Evolutionary conservation across 2,113 vertebrate genomes (phyloP).

Genomic region (Brachionichthys hirsutus): DNA sequence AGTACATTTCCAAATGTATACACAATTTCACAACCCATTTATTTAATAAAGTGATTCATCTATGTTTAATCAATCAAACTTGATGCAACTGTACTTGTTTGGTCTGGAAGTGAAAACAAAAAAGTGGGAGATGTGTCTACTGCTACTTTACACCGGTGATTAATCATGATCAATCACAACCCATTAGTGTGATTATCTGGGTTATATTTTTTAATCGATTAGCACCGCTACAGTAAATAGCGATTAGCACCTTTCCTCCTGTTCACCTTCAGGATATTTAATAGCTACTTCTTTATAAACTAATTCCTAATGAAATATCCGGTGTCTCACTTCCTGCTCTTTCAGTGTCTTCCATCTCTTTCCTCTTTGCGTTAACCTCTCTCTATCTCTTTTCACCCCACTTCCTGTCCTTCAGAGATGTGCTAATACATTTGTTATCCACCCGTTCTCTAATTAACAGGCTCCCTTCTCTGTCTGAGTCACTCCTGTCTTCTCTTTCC

Average conservation of each 20-base stretch:
- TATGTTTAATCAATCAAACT: no score
- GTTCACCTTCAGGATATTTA: constrained; percentile 50
- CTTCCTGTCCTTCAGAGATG: constrained; percentile 83
- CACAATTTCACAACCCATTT: no score
- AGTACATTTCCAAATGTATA: no score
- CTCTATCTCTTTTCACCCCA: constrained; percentile 45
- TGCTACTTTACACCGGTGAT: no score
- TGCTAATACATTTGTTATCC: constrained; percentile 90
- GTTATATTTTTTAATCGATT: no score
- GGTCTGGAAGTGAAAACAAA: no score
- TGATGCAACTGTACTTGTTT: no score
- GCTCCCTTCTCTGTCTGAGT: constrained; percentile 55
- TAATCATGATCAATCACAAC: no score
- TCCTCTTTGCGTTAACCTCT: constrained; percentile 60
- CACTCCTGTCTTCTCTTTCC: constrained; percentile 46
- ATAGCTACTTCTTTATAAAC: constrained; percentile 54
- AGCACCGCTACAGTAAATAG: no score
- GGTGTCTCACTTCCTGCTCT: constrained; percentile 17
- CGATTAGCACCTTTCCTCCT: constrained; percentile 24
- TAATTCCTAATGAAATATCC: constrained; percentile 60
- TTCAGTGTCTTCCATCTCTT: constrained; percentile 29
- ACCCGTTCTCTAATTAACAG: constrained; percentile 60
- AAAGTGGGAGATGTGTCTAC: no score
- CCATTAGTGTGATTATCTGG: no score
- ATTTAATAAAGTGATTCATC: no score